phyloP scores from a whole-genome alignment of 2,888 invertebrate genomes.

The Eristalis pertinax region DNA sequence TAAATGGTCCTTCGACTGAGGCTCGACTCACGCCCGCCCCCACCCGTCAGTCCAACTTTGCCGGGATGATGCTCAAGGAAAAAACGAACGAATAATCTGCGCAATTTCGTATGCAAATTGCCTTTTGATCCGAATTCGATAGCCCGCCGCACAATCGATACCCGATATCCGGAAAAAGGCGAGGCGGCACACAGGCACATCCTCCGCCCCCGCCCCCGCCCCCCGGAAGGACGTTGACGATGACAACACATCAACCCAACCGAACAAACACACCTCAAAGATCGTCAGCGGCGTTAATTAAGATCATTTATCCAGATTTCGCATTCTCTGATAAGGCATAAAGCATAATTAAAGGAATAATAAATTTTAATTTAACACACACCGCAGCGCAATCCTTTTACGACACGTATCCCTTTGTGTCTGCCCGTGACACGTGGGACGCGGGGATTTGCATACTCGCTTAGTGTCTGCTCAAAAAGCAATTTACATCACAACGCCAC shows the following conservation, averaged over 20 bases:
- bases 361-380: slow-evolving; percentile 67
- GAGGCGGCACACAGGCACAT: not conserved
- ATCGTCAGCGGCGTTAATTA: slow-evolving; percentile 53
- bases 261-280: slow-evolving; percentile 16
- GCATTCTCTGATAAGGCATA: slow-evolving; percentile 36
- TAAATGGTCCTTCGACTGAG: slow-evolving; percentile 28
- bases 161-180: slow-evolving; percentile 10
- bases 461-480: slow-evolving; percentile 58
- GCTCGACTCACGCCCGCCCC: not conserved
- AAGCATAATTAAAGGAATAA: slow-evolving; percentile 63
- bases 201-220: too few relatives aligned
- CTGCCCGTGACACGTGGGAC: slow-evolving; percentile 7
- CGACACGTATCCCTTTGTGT: slow-evolving; percentile 39
- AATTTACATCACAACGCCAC: slow-evolving; percentile 61
- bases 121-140: slow-evolving; percentile 65
- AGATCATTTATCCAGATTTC: slow-evolving; percentile 66
- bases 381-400: slow-evolving; percentile 45
- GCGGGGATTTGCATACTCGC: slow-evolving; percentile 41
- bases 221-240: not conserved
- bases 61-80: not conserved
- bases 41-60: not conserved
- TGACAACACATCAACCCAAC: not conserved
- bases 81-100: slow-evolving; percentile 48
- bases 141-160: slow-evolving; percentile 57
- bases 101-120: slow-evolving; percentile 69